Percentiles rank a stretch among this genome's conserved stretches.
Evolutionary conservation across 1,140 invertebrate genomes (phyloP).

Genomic region (Delia radicum): DNA sequence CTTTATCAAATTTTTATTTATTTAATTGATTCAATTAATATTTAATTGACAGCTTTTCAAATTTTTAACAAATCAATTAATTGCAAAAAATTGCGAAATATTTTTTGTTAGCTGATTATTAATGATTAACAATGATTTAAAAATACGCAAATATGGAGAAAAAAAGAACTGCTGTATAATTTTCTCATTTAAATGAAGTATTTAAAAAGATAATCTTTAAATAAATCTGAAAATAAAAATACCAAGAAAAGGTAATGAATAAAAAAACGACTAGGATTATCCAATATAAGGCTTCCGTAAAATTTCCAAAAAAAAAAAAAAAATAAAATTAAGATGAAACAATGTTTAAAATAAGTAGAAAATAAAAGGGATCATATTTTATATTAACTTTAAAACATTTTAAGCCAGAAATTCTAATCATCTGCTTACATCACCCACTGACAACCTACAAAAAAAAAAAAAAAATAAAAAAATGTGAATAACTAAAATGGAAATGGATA

Average conservation of each 20-base stretch:
- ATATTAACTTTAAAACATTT: conserved; percentile 38
- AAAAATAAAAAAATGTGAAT: no score
- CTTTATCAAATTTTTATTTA: no score
- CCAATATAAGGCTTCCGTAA: conserved; percentile 2
- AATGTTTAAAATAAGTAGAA: not conserved
- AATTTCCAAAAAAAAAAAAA: conserved; percentile 1
- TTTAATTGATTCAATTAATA: no score
- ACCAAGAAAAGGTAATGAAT: not conserved
- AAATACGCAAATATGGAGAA: no score
- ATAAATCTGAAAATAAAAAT: not conserved
- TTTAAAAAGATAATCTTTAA: not conserved
- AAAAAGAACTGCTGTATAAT: no score
- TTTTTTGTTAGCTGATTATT: no score
- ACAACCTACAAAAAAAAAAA: not conserved
- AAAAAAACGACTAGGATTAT: not conserved
- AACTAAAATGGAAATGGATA: no score
- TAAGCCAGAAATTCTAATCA: conserved; percentile 52
- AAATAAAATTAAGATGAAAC: conserved; percentile 1
- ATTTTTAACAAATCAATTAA: no score
- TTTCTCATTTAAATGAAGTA: no score
- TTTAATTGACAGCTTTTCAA: no score
- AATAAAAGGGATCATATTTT: not conserved
- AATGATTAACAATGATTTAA: no score
- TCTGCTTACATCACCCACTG: conserved; percentile 45
- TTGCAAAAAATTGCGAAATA: no score